These are phyloP conservation scores for Rhadina sibilatrix DNA, from an alignment of 2,113 vertebrate species.

Conservation along the genomic window DNA sequence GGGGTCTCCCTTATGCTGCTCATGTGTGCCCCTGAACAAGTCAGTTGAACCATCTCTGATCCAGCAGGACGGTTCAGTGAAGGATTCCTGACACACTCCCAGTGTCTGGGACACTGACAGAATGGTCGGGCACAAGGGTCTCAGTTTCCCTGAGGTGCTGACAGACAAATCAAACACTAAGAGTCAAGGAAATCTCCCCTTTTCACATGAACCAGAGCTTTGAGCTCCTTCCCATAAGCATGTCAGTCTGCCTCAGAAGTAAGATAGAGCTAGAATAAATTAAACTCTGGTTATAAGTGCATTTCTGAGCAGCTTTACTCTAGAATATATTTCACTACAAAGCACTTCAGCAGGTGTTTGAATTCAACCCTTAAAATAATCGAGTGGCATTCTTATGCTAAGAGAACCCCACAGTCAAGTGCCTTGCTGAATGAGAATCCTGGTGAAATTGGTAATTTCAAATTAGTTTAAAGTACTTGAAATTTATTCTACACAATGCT, in stretches of 20 bases:
- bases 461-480: background rate
- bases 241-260: background rate
- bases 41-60: background rate
- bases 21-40: background rate
- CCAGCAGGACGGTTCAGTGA: background rate
- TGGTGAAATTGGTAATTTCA: background rate
- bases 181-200: fast-evolving
- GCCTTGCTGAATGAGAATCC: background rate
- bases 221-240: background rate
- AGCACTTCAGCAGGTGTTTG: background rate
- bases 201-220: background rate
- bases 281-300: background rate
- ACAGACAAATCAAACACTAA: background rate
- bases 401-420: background rate
- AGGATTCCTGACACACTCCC: background rate
- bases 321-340: background rate
- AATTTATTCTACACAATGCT: background rate
- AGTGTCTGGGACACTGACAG: background rate
- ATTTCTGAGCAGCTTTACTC: background rate
- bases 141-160: fast-evolving
- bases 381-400: background rate
- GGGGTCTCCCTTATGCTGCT: background rate
- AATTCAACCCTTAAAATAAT: background rate
- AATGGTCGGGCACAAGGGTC: background rate
- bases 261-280: background rate